Evolutionary conservation across 2,888 invertebrate species (phyloP), one percentile per base, ranked within the genome.

Genomic region (Orthosia incerta): DNA sequence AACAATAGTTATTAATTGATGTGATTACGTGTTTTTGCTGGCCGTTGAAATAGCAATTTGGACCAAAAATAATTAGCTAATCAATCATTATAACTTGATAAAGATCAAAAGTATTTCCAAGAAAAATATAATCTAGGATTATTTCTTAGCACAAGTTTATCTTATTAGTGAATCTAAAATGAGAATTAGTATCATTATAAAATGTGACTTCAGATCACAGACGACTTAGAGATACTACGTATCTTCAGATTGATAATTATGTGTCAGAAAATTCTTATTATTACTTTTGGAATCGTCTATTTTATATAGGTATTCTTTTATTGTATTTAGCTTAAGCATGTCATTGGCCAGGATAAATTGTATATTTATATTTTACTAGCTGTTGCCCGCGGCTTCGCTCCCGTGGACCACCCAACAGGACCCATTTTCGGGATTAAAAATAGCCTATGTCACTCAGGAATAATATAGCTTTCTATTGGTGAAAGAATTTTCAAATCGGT

Each of bases 121-220:
- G 39, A 60, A 46, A 23, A 15, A 13, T 13, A 15, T 56, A 50
- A 77, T 72, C 66, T 56, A 53, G 50, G 72, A 50, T 68, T 57
- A 72, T 61, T 13, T 12, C 4, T 12, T 20, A 59, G 62, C 80
- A 69, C 80, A 82, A 80, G 48, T 69, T 68, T 60, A 55, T 66
- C 55, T 31, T 60, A 59, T 46, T 59, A 64, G 53, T 79, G 12
- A 55, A 39, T 51, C 23, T 11, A 51, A 60, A 45, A 60, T 57
- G 57, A 50, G 26, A 61, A 45, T 46, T 48, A 48, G 4, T 64
- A 23, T 13, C n/a, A 39, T 46, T 53, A 55, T 50, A n/a, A 62
- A 68, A 60, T 68, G 51, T 50, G 20, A 23, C 39, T 59, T 53
- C 13, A 53, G 3, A 56, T 55, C n/a, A n/a, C n/a, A n/a, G n/a